phyloP scores from a whole-genome alignment of 2,888 invertebrate species.

The Tolmerus cingulatus region DNA sequence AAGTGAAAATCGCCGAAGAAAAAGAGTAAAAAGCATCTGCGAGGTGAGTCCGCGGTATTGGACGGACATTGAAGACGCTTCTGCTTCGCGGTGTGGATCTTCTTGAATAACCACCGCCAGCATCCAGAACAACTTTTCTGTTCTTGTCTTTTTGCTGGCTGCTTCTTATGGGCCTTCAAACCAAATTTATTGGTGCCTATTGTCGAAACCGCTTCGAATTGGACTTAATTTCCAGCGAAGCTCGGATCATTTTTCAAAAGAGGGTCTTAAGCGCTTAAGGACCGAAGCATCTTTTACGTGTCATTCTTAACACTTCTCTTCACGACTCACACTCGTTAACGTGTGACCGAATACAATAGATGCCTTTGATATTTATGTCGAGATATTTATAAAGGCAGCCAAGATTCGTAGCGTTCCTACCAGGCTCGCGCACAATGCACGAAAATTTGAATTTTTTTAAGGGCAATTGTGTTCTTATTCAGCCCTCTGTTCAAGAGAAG shows the following conservation, averaged over 20 bases:
- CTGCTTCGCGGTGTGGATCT: background rate
- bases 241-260: conserved; percentile 31
- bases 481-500: background rate
- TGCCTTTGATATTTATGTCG: conserved; percentile 31
- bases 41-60: background rate
- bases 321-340: conserved; percentile 38
- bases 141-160: background rate
- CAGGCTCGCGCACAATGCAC: background rate
- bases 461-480: conserved; percentile 6
- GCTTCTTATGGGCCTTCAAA: conserved; percentile 16
- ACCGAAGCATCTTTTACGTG: conserved; percentile 43
- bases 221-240: conserved; percentile 39
- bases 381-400: background rate
- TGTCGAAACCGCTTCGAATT: conserved; percentile 41
- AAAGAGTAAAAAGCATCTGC: background rate
- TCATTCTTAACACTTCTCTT: conserved; percentile 48
- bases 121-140: conserved; percentile 13
- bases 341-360: conserved; percentile 43
- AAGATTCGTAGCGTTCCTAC: background rate
- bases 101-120: conserved; percentile 15
- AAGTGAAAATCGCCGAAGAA: background rate
- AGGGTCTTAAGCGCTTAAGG: conserved; percentile 6
- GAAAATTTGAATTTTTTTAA: conserved; percentile 15
- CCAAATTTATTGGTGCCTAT: conserved; percentile 39
- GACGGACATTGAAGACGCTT: background rate